A percentile compares a stretch with the other conserved stretches of the same genome.
phyloP scores from a whole-genome alignment of 1,140 invertebrate genomes.

The Palaemon carinicauda region DNA sequence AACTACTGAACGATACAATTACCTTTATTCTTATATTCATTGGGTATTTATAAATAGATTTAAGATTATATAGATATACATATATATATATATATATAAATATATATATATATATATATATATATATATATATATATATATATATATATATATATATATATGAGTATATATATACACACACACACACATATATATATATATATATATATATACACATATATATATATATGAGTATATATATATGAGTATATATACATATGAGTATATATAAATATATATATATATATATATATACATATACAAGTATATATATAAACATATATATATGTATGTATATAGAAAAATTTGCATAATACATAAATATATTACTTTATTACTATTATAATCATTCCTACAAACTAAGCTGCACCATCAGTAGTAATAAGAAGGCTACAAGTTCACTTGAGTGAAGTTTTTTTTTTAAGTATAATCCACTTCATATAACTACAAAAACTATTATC shows the following conservation, averaged over 20 bases:
- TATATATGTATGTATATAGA: background rate
- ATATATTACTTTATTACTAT: too few relatives aligned
- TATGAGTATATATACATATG: background rate
- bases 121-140: background rate
- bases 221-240: background rate
- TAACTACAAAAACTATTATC: too few relatives aligned
- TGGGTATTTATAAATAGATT: background rate
- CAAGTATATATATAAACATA: background rate
- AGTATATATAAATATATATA: background rate
- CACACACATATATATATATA: background rate
- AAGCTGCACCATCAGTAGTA: too few relatives aligned
- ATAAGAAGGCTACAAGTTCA: too few relatives aligned
- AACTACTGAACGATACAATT: too few relatives aligned
- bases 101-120: background rate
- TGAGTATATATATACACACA: background rate
- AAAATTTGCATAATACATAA: too few relatives aligned
- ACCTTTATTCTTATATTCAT: too few relatives aligned
- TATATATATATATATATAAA: too few relatives aligned
- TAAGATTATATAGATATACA: too few relatives aligned
- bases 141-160: conserved; percentile 1
- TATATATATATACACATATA: background rate
- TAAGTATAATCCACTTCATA: too few relatives aligned
- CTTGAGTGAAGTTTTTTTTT: too few relatives aligned
- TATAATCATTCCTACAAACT: too few relatives aligned
- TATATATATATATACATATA: background rate